Evolutionary conservation across 2,888 invertebrate species (phyloP), one percentile per base, ranked within the genome.

Genomic region (Ectropis crepuscularia): DNA sequence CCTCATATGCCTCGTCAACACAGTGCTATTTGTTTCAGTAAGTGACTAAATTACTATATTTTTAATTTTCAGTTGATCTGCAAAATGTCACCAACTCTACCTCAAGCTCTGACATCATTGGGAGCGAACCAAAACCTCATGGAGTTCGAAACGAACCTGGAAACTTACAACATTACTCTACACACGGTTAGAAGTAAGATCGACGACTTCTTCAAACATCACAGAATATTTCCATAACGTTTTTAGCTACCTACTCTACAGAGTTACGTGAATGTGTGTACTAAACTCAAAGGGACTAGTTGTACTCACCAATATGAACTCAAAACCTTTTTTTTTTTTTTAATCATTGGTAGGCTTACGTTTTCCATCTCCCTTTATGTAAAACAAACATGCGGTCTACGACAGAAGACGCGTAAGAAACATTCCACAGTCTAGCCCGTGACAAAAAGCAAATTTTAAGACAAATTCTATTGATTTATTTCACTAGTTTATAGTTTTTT

Each of bases 31-130:
- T 2, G 16, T 28, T 28, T 28, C 16, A 28, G 16, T 28, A 28
- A 28, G 16, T 28, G 4, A 28, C 16, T 28, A 28, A 28, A 4
- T n/a, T 28, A 41, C 41, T 9, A 41, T 53, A 51, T 28, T 61
- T 63, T 71, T 75, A 62, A 67, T 70, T 91, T 90, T 65, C 86
- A 96, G 96, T 81, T 96, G 6, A 92, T 96, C 65, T 94, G 94
- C 70, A 94, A 93, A 73, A 94, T 95, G 94, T 93, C 94, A 54
- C 96, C 96, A 48, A 91, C 92, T 6, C 89, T 95, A 60, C 91
- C 93, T 10, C 94, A 95, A 76, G 77, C 95, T 28, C 73, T 94
- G 63, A 84, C 85, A 71, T 92, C 89, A 65, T 89, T 93, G 77
- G 93, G 85, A 69, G 87, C 85, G 77, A 93, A 85, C 46, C 76